Evolutionary conservation across 2,888 invertebrate genomes (phyloP), one percentile per base, ranked within the genome.

Genomic region (Leptothorax acervorum): DNA sequence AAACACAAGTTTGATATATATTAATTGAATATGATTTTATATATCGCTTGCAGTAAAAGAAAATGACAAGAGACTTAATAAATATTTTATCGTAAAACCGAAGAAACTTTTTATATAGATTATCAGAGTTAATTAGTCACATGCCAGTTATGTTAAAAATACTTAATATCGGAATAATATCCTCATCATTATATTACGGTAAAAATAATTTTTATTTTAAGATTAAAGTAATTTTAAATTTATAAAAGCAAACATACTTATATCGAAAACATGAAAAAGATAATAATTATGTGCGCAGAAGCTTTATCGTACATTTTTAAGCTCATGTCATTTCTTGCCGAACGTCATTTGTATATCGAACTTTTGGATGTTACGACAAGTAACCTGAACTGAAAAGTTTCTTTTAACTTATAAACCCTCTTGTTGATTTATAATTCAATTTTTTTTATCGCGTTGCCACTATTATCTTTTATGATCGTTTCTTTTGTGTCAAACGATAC

Each of bases 61-160:
- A 39, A 39, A 63, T 63, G 1, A n/a, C n/a, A 39, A 11, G 39
- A 39, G n/a, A 63, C 39, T 35, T n/a, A 63, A 63, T 39, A 63
- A 63, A 63, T 63, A 4, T 39, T 63, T 63, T 39, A 63, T 39
- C 3, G 6, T n/a, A 0, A 39, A 63, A 18, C 8, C 1, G 39
- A 63, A 39, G 18, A 63, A 39, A 23, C 39, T 39, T 60, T 42
- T 66, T 42, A 23, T 66, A 66, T 15, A 66, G 28, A 66, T 66
- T 28, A 42, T 28, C 8, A 42, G n/a, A 63, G 15, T 62, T 62
- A 66, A 66, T 66, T 66, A 66, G 0, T 66, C 6, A 66, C 65
- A 66, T 66, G 1, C 45, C 15, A 66, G 28, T 45, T 45, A 39
- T 23, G 28, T 66, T 66, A 66, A 66, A 66, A 42, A 18, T 65